These are phyloP conservation scores for Diachasma alloeum DNA, from an alignment of 1,140 invertebrate genomes.

Conservation along the genomic window DNA sequence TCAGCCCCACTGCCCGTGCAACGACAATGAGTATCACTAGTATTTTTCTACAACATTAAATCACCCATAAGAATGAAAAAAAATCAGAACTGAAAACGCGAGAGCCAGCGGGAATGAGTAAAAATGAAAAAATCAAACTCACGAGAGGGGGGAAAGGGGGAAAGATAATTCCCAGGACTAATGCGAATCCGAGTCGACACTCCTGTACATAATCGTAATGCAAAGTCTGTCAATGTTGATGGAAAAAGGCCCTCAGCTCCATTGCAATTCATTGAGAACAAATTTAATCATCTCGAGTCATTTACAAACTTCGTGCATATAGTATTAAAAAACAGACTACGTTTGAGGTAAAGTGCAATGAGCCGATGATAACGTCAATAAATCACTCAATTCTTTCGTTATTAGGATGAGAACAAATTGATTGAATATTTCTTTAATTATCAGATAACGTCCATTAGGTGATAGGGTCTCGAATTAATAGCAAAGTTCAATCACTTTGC, in stretches of 20 bases:
- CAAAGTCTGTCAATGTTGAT: constrained; percentile 47
- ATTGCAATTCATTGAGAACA: constrained; percentile 40
- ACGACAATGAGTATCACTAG: constrained; percentile 62
- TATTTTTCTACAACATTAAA: constrained; percentile 56
- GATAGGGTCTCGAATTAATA: constrained; percentile 3
- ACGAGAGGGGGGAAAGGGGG: constrained; percentile 28
- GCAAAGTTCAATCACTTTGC: no score
- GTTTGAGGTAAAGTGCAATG: constrained; percentile 46
- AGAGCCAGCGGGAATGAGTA: constrained; percentile 33
- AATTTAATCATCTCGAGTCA: neutral
- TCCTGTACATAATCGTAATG: constrained; percentile 53
- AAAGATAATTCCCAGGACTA: constrained; percentile 1
- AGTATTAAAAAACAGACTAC: constrained; percentile 48
- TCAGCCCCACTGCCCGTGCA: constrained; percentile 61
- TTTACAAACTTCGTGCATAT: constrained; percentile 33
- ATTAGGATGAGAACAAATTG: neutral
- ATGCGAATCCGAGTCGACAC: constrained; percentile 40
- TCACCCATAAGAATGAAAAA: constrained; percentile 7
- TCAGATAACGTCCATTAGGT: constrained; percentile 26
- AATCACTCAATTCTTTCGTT: neutral
- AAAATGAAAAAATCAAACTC: constrained; percentile 26
- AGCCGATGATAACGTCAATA: constrained; percentile 35
- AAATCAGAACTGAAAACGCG: constrained; percentile 38
- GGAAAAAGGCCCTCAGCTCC: constrained; percentile 48
- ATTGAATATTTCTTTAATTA: constrained; percentile 7